Conservation (phyloP, 1,140 invertebrate species). For the Cataglyphis hispanica region DNA sequence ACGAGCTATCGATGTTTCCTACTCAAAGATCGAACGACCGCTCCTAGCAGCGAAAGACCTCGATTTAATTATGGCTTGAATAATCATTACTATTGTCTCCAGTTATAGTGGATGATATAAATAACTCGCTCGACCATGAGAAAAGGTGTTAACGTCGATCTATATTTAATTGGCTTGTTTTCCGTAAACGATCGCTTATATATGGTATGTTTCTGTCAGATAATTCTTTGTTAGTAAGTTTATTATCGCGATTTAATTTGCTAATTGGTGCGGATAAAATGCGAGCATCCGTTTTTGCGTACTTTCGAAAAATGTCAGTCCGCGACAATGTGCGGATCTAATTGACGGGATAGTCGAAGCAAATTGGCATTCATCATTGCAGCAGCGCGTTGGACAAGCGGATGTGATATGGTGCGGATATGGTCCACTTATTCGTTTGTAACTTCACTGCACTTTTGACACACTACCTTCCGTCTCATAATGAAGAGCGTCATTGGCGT, state of each 20-base stretch:
- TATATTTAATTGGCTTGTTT: slow-evolving; percentile 25
- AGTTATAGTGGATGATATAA: slow-evolving; percentile 29
- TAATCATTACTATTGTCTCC: neutral
- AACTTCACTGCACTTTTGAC: slow-evolving; percentile 20
- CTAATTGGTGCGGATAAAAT: neutral
- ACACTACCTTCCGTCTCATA: neutral
- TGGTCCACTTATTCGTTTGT: slow-evolving; percentile 1
- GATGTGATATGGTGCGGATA: neutral
- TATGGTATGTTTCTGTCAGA: neutral
- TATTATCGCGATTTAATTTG: slow-evolving; percentile 30
- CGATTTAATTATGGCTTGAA: slow-evolving; percentile 7
- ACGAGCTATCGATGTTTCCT: neutral
- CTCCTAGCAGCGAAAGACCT: neutral
- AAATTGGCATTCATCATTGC: slow-evolving; percentile 33
- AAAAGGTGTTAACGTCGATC: neutral
- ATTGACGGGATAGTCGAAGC: slow-evolving; percentile 10
- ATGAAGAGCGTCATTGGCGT: neutral
- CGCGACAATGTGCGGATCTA: neutral
- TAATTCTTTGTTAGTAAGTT: slow-evolving; percentile 37
- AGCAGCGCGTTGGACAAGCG: neutral
- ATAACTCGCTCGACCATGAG: slow-evolving; percentile 1
- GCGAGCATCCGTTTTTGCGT: neutral
- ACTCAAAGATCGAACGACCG: neutral
- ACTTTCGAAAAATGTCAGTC: slow-evolving; percentile 38
- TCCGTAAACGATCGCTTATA: neutral